Conservation (phyloP, 2,888 invertebrate species). For the Callinectes sapidus region DNA sequence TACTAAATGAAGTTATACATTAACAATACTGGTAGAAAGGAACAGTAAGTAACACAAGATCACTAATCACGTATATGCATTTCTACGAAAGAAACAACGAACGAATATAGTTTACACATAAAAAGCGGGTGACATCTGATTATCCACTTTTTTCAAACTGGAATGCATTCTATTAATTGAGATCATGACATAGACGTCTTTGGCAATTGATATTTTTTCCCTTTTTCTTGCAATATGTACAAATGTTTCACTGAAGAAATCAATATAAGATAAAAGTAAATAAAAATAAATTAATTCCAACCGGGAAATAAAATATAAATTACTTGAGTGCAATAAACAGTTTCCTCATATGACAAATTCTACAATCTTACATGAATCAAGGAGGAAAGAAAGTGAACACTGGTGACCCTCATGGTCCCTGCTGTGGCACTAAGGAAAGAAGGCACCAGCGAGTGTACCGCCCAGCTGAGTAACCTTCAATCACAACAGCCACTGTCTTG, state of each 20-base stretch:
- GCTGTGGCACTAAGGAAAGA: neutral
- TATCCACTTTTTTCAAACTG: slow-evolving; percentile 37
- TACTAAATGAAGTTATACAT: slow-evolving; percentile 12
- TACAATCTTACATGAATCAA: neutral
- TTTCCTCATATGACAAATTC: neutral
- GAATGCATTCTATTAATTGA: slow-evolving; percentile 41
- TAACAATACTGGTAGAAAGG: neutral
- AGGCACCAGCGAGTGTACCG: neutral
- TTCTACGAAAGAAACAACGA: neutral
- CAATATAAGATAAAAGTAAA: neutral
- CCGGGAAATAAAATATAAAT: neutral
- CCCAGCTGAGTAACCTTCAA: neutral
- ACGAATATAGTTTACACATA: neutral
- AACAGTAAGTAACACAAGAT: neutral
- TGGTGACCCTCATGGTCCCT: neutral
- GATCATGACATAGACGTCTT: slow-evolving; percentile 36
- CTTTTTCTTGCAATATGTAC: neutral
- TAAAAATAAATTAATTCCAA: neutral
- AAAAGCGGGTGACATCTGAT: neutral
- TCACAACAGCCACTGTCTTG: neutral
- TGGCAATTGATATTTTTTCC: slow-evolving; percentile 5
- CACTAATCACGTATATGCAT: neutral
- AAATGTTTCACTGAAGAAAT: neutral
- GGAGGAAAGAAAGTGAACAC: neutral
- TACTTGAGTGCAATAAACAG: neutral